Base-by-base conservation (phyloP, 2,113 vertebrate species). In the Acrocephalus kingi region DNA sequence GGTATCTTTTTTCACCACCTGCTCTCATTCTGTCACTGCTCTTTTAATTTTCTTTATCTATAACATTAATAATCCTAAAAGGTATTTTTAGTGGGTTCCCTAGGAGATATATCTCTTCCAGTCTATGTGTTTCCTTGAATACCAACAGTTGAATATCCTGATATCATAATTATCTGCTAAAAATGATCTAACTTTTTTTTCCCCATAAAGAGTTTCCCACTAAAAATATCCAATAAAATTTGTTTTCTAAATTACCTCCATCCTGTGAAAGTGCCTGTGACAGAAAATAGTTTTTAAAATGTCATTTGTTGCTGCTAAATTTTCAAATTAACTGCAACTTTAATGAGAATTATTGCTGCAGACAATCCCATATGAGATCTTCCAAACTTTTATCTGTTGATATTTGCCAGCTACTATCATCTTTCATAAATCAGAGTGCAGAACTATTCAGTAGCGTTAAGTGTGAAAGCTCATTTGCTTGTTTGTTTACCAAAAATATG, bases 11-110 rank as follows among this genome's bases (percentile, higher is more conserved):
- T 93, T 89, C 71, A 69, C n/a, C 39, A 68, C 68, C 33, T 67
- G 78, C 67, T 95, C 95, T 76, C 73, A 89, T 94, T 95, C 81
- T 92, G 77, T 89, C 91, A 95, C 51, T 87, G 81, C 43, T 94
- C 82, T 93, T 94, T 92, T 91, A 89, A 84, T 96, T 96, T 94
- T 79, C 91, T 94, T 95, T 95, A 94, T 89, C 91, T 94, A 76
- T 89, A 95, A 82, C 16, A 5, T 94, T 95, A 94, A 95, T 96
- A 96, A 94, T 83, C 91, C 67, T 94, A 89, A 82, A 79, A 79
- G 54, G 81, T 91, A 94, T 92, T 91, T 94, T 92, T 94, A 96
- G 91, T 87, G 80, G 49, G 91, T 96, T 95, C 93, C 87, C 84
- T 87, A 93, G 89, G 89, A 97, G 84, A 94, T 94, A 31, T 46